These are phyloP conservation scores for Xiphophorus hellerii DNA, from an alignment of 2,113 vertebrate genomes.

Conservation along the genomic window DNA sequence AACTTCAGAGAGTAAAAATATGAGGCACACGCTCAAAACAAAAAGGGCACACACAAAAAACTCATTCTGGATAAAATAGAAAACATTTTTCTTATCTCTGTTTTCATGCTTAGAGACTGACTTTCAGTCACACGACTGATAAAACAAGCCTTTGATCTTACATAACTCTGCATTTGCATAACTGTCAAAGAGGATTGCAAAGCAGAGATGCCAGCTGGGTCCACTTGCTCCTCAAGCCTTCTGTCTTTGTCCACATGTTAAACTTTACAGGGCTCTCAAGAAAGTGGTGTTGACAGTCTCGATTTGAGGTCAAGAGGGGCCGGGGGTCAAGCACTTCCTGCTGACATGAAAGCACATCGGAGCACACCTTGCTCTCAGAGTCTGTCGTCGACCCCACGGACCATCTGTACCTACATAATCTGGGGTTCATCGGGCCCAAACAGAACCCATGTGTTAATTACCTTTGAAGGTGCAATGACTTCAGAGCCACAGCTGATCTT, in stretches of 20 bases:
- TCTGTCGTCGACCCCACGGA: conserved; percentile 60
- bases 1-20: conserved; percentile 1
- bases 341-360: conserved; percentile 81
- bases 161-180: conserved; percentile 43
- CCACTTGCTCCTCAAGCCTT: conserved; percentile 52
- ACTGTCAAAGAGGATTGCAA: conserved; percentile 36
- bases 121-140: conserved; percentile 14
- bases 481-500: conserved; percentile 72
- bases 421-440: conserved; percentile 78
- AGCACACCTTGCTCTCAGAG: conserved; percentile 81
- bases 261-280: conserved; percentile 77
- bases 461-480: conserved; percentile 84
- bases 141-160: conserved; percentile 47
- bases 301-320: conserved; percentile 76
- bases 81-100: conserved; percentile 17
- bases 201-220: conserved; percentile 59
- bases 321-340: conserved; percentile 79
- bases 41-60: conserved; percentile 29
- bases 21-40: conserved; percentile 15
- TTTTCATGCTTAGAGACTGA: not conserved
- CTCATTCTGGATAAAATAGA: not conserved
- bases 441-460: conserved; percentile 84
- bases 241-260: conserved; percentile 74
- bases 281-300: conserved; percentile 79
- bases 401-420: conserved; percentile 82